Evolutionary conservation across 2,797 vertebrate genomes (phyloP), one percentile per base, ranked within the genome.

Genomic region (Poecilia wingei): DNA sequence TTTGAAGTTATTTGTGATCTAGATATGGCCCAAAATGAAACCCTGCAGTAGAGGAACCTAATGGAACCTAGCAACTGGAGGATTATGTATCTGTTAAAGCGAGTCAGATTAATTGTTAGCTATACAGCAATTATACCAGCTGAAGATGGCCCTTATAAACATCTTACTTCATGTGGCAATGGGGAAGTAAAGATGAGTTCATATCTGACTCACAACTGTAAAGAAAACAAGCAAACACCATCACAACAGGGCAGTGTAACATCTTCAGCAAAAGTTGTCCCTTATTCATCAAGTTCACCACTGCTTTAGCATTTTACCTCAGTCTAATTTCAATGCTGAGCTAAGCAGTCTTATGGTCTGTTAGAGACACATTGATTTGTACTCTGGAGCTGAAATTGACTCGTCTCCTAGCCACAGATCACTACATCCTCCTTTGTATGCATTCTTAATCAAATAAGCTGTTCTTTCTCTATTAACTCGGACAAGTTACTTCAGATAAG

Each of bases 371-470:
- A 87, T 84, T 25, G 82, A 88, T 88, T 55, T 51, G 74, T 77
- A 78, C 76, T 69, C 76, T 64, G 0, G 28, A 8, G 31, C 33
- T 55, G 61, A 70, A 88, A 91, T 86, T 82, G 61, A 91, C 80
- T 84, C 28, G 84, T 89, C 82, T 87, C 68, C 22, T 79, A 7
- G 59, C 85, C 81, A 89, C 82, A 80, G 82, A 85, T 88, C 78
- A 51, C 80, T 66, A 33, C 76, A 61, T 76, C 73, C 85, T 85
- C 79, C 90, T 89, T 81, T 93, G 90, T 88, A 87, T 89, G 86
- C 88, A 86, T 88, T 85, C 81, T 39, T 91, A 94, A 94, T 93
- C 92, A 93, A 94, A 94, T 91, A 91, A 91, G 82, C 90, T 53
- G 79, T 80, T 91, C 84, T 88, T 87, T 87, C 92, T 91, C 93